Conservation (phyloP, 2,113 vertebrate genomes). For the Dasyornis broadbenti region DNA sequence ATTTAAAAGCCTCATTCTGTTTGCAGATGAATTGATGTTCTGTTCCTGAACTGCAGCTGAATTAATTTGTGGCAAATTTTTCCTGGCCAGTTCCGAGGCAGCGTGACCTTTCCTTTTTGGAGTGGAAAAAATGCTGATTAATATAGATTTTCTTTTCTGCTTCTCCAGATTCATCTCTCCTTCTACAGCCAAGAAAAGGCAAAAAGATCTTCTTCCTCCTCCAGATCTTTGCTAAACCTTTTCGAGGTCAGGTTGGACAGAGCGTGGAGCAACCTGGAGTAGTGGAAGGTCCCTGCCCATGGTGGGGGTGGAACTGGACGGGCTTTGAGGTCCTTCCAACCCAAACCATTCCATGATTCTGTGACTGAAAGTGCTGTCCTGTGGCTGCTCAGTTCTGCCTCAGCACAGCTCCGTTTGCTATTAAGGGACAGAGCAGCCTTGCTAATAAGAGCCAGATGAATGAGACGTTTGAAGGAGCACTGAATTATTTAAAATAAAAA, state of each 20-base stretch:
- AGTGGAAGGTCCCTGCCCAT: background rate
- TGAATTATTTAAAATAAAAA: conserved; percentile 53
- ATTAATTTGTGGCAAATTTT: conserved; percentile 58
- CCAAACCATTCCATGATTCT: background rate
- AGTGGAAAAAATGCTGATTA: conserved; percentile 33
- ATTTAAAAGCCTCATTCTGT: conserved; percentile 42
- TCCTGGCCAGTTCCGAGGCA: background rate
- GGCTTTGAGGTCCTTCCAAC: background rate
- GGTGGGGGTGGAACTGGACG: background rate
- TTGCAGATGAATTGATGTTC: conserved; percentile 47
- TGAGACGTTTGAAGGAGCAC: background rate
- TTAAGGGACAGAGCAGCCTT: background rate
- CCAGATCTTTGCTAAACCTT: background rate
- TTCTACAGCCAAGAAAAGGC: background rate
- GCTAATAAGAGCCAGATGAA: background rate
- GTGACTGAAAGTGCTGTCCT: background rate
- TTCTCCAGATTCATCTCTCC: background rate
- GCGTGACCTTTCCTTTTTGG: conserved; percentile 13
- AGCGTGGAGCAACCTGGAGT: background rate
- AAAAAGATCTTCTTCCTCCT: background rate
- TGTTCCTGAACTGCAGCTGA: conserved; percentile 42
- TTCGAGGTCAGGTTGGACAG: background rate
- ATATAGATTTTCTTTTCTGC: background rate
- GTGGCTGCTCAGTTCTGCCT: background rate
- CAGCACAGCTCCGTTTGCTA: background rate